phyloP scores from a whole-genome alignment of 2,797 vertebrate genomes.

The Catostomus latipinnis region DNA sequence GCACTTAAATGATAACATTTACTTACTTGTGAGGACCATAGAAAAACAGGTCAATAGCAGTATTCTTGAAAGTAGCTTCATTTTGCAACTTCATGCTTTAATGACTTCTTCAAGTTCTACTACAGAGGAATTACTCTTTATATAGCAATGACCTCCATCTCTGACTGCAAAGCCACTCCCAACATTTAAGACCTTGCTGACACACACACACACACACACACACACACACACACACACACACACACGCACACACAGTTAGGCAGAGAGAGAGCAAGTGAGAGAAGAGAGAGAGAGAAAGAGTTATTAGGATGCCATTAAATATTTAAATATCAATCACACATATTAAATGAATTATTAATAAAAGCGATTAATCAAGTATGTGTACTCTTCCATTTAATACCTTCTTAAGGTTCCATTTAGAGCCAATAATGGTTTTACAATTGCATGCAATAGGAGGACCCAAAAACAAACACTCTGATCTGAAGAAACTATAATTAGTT shows the following conservation, averaged over 20 bases:
- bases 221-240: slow-evolving; percentile 13
- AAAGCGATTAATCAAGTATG: no score
- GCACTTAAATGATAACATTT: background rate
- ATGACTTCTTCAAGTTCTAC: slow-evolving; percentile 7
- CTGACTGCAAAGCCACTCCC: slow-evolving; percentile 27
- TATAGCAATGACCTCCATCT: slow-evolving; percentile 23
- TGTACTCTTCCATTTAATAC: background rate
- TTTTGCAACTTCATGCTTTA: slow-evolving; percentile 3
- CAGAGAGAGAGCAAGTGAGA: background rate
- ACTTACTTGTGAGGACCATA: slow-evolving; percentile 49
- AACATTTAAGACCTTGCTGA: background rate
- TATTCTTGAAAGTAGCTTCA: slow-evolving; percentile 46
- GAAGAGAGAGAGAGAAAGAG: no score
- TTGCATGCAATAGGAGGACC: no score
- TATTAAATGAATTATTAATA: background rate
- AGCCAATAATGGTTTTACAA: background rate
- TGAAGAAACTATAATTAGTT: no score
- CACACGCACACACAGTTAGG: slow-evolving; percentile 1
- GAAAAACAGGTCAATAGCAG: slow-evolving; percentile 34
- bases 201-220: slow-evolving; percentile 17
- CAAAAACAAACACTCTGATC: no score
- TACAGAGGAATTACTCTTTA: slow-evolving; percentile 19
- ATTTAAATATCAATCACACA: background rate
- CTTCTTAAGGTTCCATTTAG: background rate
- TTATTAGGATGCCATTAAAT: background rate